These are phyloP conservation scores for Platichthys stellatus DNA, from an alignment of 2,113 vertebrate species.

Conservation along the genomic window DNA sequence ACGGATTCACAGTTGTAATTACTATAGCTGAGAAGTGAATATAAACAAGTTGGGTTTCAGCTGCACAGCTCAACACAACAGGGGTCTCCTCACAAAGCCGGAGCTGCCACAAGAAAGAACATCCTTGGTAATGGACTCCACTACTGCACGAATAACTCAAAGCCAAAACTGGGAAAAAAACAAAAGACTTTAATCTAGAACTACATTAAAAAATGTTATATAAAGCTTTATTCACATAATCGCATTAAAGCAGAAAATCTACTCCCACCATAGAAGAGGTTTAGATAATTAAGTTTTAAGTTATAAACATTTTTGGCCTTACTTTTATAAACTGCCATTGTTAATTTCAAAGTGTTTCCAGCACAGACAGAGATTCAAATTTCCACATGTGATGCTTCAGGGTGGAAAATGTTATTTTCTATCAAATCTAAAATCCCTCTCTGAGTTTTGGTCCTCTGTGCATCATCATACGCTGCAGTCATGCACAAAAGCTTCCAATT, in stretches of 20 bases:
- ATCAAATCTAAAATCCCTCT: conserved; percentile 15
- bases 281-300: not conserved
- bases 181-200: not conserved
- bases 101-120: not conserved
- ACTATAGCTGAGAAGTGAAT: conserved; percentile 9
- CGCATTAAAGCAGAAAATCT: not conserved
- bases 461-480: conserved; percentile 23
- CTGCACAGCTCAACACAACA: not conserved
- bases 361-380: not conserved
- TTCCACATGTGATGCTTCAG: conserved; percentile 1
- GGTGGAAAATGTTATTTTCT: conserved; percentile 8
- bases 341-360: not conserved
- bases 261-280: not conserved
- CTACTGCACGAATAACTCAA: not conserved
- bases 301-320: not conserved
- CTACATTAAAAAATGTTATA: not conserved
- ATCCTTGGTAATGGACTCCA: conserved; percentile 2
- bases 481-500: conserved; percentile 37
- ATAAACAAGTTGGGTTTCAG: not conserved
- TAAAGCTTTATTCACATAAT: not conserved
- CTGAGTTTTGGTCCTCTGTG: conserved; percentile 21
- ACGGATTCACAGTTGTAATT: conserved; percentile 9
- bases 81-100: conserved; percentile 4
- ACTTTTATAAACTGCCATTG: not conserved
- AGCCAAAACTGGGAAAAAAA: not conserved